Conservation (phyloP, 2,888 invertebrate species). For the Sicus ferrugineus region DNA sequence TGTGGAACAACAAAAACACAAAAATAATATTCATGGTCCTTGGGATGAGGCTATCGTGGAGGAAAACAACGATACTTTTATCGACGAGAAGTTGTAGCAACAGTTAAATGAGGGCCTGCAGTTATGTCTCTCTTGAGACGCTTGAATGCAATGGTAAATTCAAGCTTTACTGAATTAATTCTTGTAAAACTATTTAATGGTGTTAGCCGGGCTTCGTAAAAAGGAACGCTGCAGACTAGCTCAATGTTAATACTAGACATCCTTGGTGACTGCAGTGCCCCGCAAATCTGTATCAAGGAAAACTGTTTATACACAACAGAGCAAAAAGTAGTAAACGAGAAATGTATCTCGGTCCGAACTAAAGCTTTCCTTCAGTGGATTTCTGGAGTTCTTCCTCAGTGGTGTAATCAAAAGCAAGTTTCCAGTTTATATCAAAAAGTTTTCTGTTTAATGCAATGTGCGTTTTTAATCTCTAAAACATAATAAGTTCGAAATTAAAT, state of each 20-base stretch:
- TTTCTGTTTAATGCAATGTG: constrained; percentile 36
- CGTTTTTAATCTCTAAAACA: constrained; percentile 17
- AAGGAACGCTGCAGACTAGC: no score
- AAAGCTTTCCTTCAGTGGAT: no score
- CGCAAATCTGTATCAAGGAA: no score
- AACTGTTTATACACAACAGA: no score
- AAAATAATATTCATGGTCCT: constrained; percentile 94
- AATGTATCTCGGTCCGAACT: no score
- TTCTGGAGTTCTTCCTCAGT: no score
- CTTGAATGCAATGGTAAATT: background rate
- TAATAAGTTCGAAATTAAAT: constrained; percentile 18
- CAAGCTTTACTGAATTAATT: no score
- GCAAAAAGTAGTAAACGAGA: no score
- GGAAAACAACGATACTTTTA: constrained; percentile 62
- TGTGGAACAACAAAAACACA: constrained; percentile 78
- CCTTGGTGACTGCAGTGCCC: no score
- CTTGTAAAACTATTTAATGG: no score
- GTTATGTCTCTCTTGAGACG: background rate
- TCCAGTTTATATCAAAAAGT: constrained; percentile 30
- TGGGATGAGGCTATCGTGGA: constrained; percentile 94
- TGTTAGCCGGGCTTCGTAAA: no score
- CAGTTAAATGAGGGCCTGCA: background rate
- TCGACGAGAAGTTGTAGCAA: constrained; percentile 56
- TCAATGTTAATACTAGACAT: no score
- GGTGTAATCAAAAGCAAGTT: background rate